A percentile compares a stretch with the other conserved stretches of the same genome.
These are phyloP conservation scores for Xanthia togata DNA, from an alignment of 2,888 invertebrate genomes.

Conservation along the genomic window DNA sequence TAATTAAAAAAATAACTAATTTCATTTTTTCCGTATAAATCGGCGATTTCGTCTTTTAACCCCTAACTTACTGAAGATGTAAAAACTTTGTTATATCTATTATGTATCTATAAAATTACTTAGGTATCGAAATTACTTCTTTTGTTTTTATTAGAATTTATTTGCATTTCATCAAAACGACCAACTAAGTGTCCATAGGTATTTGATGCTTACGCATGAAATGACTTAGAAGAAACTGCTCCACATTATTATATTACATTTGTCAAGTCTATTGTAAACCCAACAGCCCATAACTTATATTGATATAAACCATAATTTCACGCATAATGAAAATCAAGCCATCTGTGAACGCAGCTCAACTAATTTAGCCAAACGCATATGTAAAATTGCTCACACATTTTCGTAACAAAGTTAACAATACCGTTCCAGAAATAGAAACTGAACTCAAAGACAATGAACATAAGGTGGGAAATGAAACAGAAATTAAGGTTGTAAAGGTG, in stretches of 20 bases:
- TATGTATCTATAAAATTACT: too few species aligned
- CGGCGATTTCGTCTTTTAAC: too few species aligned
- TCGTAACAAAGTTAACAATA: constrained; percentile 50
- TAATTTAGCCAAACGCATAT: constrained; percentile 38
- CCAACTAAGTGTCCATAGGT: not conserved
- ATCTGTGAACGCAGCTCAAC: constrained; percentile 26
- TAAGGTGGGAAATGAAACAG: constrained; percentile 43
- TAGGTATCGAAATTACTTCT: not conserved
- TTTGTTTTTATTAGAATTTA: too few species aligned
- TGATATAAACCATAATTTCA: constrained; percentile 47
- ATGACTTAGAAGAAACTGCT: not conserved
- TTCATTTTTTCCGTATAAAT: too few species aligned
- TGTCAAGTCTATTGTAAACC: not conserved
- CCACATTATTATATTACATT: not conserved
- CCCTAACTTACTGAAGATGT: not conserved
- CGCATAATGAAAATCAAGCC: constrained; percentile 30
- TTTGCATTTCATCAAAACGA: not conserved
- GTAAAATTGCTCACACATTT: constrained; percentile 47
- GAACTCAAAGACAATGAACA: constrained; percentile 15
- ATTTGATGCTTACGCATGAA: not conserved
- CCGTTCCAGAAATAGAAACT: constrained; percentile 27
- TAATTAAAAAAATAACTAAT: too few species aligned
- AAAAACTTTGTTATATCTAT: too few species aligned
- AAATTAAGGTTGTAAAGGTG: constrained; percentile 47
- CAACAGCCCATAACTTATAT: constrained; percentile 16